Base-by-base conservation (phyloP, 2,888 invertebrate genomes). In the Nemapogon koenigi region DNA sequence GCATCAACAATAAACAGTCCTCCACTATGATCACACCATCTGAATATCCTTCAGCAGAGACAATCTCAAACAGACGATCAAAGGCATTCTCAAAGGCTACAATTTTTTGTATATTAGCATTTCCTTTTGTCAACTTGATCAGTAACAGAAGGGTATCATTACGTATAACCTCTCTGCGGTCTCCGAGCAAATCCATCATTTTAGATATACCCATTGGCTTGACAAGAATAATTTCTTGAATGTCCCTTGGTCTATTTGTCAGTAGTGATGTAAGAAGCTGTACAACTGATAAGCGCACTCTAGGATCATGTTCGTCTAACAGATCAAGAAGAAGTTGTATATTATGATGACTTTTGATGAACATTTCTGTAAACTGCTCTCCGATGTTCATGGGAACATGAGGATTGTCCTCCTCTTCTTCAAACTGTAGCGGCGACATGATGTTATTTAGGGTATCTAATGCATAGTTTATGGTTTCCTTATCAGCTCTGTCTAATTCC, bases 71-170 rank as follows among this genome's bases (percentile, higher is more conserved):
- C 17, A 99, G 79, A 47, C 92, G 84, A 65, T 97, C 97, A 59
- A 99, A 99, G 0, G 97, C 97, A 71, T 97, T 98, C 66, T 99
- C 98, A 64, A 98, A 99, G 0, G 98, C 97, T 0, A 99, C 96
- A 53, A 99, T 97, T 75, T 98, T 99, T 65, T 98, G 97, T 52
- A 98, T 95, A 63, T 96, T 97, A 0, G 96, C 92, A 73, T 99
- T 97, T 10, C 91, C 90, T 53, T 81, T 91, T 0, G 97, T 97
- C 49, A 99, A 70, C 54, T 95, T 93, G 45, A 93, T 93, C 0
- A 99, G 81, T 33, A 99, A 75, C 3, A 99, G 69, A 7, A 99
- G 71, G 0, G 94, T 94, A 75, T 97, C 97, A 62, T 98, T 98
- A 44, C 98, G 79, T 41, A 98, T 91, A 1, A 98, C 92, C 81